Evolutionary conservation across 2,888 invertebrate genomes (phyloP).

Genomic region (Diarsia brunnea): DNA sequence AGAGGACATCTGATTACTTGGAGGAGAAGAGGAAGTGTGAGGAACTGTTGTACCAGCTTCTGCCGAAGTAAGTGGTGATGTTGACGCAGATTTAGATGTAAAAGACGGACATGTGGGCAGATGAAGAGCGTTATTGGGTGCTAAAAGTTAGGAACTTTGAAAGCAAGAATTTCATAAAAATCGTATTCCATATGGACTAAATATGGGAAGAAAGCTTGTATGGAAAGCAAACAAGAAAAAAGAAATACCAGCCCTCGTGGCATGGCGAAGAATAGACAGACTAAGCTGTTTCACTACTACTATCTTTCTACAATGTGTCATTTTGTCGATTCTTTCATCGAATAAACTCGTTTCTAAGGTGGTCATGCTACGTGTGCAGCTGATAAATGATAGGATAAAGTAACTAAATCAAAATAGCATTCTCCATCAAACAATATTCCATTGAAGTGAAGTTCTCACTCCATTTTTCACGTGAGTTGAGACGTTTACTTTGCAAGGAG

Average conservation of each 20-base stretch:
- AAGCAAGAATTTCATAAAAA: background rate
- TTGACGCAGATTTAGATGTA: too few relatives aligned
- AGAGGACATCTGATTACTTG: conserved; percentile 98
- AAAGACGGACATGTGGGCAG: background rate
- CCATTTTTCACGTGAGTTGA: background rate
- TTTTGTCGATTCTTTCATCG: too few relatives aligned
- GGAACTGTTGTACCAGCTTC: conserved; percentile 97
- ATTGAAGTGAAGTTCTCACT: background rate
- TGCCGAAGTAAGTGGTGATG: conserved; percentile 94
- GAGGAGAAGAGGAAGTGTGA: conserved; percentile 99
- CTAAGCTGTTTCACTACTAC: too few relatives aligned
- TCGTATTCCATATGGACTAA: background rate
- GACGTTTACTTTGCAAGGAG: background rate
- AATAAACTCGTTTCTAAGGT: too few relatives aligned
- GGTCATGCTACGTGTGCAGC: too few relatives aligned
- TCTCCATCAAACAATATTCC: background rate
- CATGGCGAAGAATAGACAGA: too few relatives aligned
- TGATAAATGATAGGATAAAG: background rate
- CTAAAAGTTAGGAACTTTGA: background rate
- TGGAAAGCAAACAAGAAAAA: background rate
- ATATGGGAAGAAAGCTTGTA: background rate
- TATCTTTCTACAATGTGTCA: too few relatives aligned
- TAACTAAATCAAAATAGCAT: background rate
- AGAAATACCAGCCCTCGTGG: background rate
- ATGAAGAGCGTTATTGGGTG: background rate